A percentile compares a stretch with the other conserved stretches of the same genome.
Evolutionary conservation across 2,888 invertebrate species (phyloP).

Genomic region (Drosophila helvetica): DNA sequence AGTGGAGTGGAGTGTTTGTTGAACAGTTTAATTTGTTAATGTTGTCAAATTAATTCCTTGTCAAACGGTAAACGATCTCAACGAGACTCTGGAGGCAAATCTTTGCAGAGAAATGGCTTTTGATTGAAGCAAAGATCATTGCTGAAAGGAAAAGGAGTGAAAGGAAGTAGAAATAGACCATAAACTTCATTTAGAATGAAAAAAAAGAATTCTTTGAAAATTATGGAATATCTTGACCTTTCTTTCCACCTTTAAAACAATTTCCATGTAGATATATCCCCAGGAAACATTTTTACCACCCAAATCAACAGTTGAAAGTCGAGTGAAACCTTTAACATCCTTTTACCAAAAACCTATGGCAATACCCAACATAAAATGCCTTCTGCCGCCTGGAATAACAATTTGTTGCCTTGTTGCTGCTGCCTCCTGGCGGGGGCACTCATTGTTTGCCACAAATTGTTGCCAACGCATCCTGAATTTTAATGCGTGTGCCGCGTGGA

Average conservation of each 20-base stretch:
- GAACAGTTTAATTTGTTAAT: conserved; percentile 83
- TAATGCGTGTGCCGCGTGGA: conserved; percentile 53
- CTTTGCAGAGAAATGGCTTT: not conserved
- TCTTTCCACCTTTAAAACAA: not conserved
- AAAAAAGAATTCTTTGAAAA: too few species aligned
- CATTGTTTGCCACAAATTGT: conserved; percentile 60
- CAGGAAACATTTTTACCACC: not conserved
- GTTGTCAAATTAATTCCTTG: conserved; percentile 82
- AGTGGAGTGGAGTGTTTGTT: conserved; percentile 51
- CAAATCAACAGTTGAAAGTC: not conserved
- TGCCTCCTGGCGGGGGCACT: not conserved
- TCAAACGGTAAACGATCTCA: conserved; percentile 52
- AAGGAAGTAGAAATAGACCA: too few species aligned
- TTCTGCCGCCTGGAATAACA: not conserved
- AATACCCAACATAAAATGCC: not conserved
- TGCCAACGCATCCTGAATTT: conserved; percentile 75
- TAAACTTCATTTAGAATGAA: too few species aligned
- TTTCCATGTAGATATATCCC: not conserved
- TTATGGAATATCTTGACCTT: not conserved
- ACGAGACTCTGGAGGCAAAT: conserved; percentile 37
- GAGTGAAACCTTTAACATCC: not conserved
- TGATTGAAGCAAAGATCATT: not conserved
- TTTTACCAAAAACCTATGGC: not conserved
- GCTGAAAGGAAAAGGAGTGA: too few species aligned
- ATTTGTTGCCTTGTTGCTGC: conserved; percentile 9